phyloP scores from a whole-genome alignment of 2,888 invertebrate species.

The Lottia gigantea region DNA sequence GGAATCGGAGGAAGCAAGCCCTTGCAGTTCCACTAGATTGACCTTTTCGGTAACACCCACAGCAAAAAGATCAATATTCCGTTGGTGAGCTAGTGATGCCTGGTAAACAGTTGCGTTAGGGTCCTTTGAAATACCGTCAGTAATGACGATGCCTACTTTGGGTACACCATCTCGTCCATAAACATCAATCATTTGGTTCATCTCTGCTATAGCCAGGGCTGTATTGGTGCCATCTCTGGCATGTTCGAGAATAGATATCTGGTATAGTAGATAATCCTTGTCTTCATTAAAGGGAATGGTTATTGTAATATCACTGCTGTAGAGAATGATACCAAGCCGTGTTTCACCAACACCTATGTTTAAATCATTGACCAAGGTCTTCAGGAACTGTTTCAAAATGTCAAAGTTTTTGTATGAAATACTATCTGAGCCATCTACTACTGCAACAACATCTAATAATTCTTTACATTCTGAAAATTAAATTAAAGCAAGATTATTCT shows the following conservation, averaged over 20 bases:
- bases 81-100: conserved; percentile 55
- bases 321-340: conserved; percentile 10
- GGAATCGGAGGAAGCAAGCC: neutral
- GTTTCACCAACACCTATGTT: conserved; percentile 30
- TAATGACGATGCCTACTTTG: conserved; percentile 60
- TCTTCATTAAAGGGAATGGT: neutral
- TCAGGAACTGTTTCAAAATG: conserved; percentile 38
- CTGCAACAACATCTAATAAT: conserved; percentile 49
- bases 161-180: conserved; percentile 36
- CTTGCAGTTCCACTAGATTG: conserved; percentile 14
- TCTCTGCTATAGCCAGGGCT: conserved; percentile 1
- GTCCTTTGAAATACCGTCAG: conserved; percentile 61
- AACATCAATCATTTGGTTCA: neutral
- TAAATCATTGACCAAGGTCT: conserved; percentile 36
- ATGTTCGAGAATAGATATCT: neutral
- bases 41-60: conserved; percentile 58
- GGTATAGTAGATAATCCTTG: neutral
- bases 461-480: conserved; percentile 42
- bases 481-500: no score
- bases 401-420: conserved; percentile 41
- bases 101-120: conserved; percentile 57
- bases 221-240: conserved; percentile 10
- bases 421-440: conserved; percentile 55
- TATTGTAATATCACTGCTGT: conserved; percentile 3
- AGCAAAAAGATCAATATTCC: conserved; percentile 57